phyloP scores from a whole-genome alignment of 2,113 vertebrate species.

The Atractosteus spatula region DNA sequence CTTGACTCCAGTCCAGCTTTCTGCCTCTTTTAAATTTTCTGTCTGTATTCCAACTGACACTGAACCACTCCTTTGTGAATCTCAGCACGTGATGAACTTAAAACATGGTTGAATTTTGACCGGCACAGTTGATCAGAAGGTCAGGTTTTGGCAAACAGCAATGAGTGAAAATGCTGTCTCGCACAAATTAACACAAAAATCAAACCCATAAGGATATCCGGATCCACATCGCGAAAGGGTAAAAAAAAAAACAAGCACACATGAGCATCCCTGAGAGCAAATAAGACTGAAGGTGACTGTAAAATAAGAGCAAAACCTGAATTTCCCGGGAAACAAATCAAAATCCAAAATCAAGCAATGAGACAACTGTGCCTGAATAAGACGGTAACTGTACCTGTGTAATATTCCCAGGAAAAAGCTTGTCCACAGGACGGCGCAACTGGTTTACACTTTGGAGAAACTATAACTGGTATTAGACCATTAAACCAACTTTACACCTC shows the following conservation, averaged over 20 bases:
- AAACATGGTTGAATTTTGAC: no score
- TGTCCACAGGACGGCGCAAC: slow-evolving; percentile 65
- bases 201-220: not conserved
- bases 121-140: not conserved
- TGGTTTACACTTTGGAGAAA: slow-evolving; percentile 66
- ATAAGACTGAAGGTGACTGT: no score
- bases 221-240: no score
- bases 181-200: slow-evolving; percentile 17
- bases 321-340: no score
- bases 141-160: not conserved
- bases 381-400: slow-evolving; percentile 61
- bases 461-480: slow-evolving; percentile 68
- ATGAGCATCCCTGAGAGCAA: not conserved
- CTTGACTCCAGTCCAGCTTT: no score
- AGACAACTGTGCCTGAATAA: slow-evolving; percentile 65
- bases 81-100: no score
- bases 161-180: slow-evolving; percentile 1
- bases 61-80: no score
- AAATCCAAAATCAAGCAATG: no score
- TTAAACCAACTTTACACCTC: slow-evolving; percentile 52
- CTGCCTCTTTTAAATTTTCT: no score
- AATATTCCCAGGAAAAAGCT: slow-evolving; percentile 71
- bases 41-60: no score
- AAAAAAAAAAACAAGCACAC: no score
- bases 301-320: no score